Percentiles rank a stretch among this genome's conserved stretches.
phyloP scores from a whole-genome alignment of 2,113 vertebrate species.

The Proterorhinus semilunaris region DNA sequence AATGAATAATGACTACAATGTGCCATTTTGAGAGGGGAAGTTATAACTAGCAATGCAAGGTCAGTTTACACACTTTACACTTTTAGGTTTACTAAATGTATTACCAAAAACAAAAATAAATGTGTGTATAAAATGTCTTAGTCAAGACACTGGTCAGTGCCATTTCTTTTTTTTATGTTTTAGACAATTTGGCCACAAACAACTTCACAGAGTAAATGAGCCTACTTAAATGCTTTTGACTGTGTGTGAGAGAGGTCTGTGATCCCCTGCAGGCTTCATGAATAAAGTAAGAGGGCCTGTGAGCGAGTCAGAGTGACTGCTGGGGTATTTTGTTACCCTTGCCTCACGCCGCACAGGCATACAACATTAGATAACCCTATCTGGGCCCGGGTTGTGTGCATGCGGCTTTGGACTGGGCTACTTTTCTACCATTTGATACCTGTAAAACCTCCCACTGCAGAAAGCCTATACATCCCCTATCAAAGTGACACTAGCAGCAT shows the following conservation, averaged over 20 bases:
- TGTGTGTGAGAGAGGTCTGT: conserved; percentile 27
- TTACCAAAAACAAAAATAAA: too few relatives aligned
- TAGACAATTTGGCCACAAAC: conserved; percentile 48
- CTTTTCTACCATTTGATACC: conserved; percentile 69
- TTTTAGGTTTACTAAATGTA: too few relatives aligned
- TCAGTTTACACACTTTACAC: too few relatives aligned
- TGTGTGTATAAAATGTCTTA: too few relatives aligned
- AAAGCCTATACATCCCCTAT: conserved; percentile 58
- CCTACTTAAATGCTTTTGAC: conserved; percentile 51
- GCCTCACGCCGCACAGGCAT: conserved; percentile 57
- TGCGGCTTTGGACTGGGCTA: conserved; percentile 44
- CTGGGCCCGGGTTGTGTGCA: conserved; percentile 34
- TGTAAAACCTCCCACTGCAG: conserved; percentile 52
- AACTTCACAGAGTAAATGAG: conserved; percentile 59
- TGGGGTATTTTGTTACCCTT: conserved; percentile 66
- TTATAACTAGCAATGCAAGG: too few relatives aligned
- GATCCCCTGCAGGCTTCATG: conserved; percentile 54
- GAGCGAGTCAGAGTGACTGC: conserved; percentile 52
- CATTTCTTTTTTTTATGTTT: too few relatives aligned
- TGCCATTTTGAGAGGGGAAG: too few relatives aligned
- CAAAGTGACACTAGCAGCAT: conserved; percentile 42
- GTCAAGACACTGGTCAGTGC: too few relatives aligned
- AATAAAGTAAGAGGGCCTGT: conserved; percentile 67
- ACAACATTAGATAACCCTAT: conserved; percentile 63
- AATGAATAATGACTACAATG: too few relatives aligned